These are phyloP conservation scores for Ptychodera flava DNA, from an alignment of 35 echinoderm and acorn worm genomes.

Conservation along the genomic window DNA sequence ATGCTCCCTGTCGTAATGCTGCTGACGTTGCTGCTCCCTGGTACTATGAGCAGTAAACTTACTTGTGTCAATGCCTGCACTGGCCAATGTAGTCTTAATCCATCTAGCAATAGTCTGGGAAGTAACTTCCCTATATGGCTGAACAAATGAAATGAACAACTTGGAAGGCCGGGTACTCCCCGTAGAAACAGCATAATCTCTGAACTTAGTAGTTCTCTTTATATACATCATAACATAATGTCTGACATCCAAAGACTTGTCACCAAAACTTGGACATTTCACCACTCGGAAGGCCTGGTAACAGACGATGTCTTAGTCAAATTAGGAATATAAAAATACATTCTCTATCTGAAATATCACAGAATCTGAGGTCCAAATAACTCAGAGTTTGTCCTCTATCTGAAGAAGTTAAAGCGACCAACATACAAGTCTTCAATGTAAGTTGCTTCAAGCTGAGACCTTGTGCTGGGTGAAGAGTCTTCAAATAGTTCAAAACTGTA, in stretches of 20 bases:
- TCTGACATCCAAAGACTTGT: too few species aligned
- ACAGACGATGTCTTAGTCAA: not conserved
- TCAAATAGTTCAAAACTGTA: constrained; percentile 33
- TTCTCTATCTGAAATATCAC: too few species aligned
- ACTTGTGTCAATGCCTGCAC: constrained; percentile 19
- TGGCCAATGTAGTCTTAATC: constrained; percentile 6
- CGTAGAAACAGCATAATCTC: too few species aligned
- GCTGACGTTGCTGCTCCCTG: constrained; percentile 38
- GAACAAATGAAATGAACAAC: not conserved
- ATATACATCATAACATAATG: too few species aligned
- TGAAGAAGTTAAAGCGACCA: not conserved
- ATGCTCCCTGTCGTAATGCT: constrained; percentile 22
- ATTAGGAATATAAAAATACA: too few species aligned
- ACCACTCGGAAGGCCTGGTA: too few species aligned
- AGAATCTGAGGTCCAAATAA: not conserved
- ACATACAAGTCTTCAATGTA: constrained; percentile 19
- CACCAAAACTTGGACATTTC: too few species aligned
- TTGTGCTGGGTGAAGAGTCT: constrained; percentile 4
- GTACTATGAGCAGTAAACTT: constrained; percentile 55
- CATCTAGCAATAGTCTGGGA: constrained; percentile 19
- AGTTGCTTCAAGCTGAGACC: constrained; percentile 18
- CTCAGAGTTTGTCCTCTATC: not conserved
- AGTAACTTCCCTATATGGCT: not conserved
- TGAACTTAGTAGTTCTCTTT: too few species aligned
- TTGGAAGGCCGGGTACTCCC: too few species aligned